Percentiles rank a stretch among this genome's conserved stretches.
phyloP scores from a whole-genome alignment of 2,888 invertebrate species.

The Cephus sareptanus region DNA sequence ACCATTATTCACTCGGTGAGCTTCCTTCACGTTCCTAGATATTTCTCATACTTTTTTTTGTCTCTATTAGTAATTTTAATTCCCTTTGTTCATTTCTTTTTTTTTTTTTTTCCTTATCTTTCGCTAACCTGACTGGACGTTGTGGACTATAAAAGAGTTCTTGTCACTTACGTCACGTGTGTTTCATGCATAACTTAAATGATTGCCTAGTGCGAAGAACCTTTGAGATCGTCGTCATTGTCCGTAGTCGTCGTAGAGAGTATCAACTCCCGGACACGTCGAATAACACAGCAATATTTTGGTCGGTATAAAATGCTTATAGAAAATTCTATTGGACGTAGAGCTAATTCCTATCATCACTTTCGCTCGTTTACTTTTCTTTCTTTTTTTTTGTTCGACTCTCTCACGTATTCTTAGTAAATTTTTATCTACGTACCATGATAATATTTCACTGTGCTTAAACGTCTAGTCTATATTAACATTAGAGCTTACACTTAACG shows the following conservation, averaged over 20 bases:
- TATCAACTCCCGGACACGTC: slow-evolving; percentile 10
- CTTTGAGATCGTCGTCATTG: neutral
- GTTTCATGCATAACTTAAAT: neutral
- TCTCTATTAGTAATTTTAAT: neutral
- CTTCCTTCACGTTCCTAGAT: neutral
- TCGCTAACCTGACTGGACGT: neutral
- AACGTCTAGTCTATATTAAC: neutral
- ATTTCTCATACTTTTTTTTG: neutral
- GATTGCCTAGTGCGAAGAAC: neutral
- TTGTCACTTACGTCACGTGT: neutral
- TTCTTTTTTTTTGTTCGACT: neutral
- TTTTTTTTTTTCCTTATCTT: neutral
- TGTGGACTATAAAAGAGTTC: neutral
- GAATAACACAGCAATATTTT: slow-evolving; percentile 45
- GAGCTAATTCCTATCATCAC: neutral
- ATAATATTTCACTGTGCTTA: neutral
- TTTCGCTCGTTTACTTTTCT: neutral
- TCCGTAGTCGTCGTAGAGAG: neutral
- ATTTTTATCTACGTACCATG: neutral
- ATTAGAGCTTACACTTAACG: slow-evolving; percentile 32
- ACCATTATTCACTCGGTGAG: neutral
- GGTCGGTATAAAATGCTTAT: slow-evolving; percentile 60
- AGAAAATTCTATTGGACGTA: slow-evolving; percentile 48
- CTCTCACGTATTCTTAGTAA: neutral
- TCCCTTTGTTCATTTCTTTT: neutral